Evolutionary conservation across 2,113 vertebrate species (phyloP).

Genomic region (Phalacrocorax pelagicus): DNA sequence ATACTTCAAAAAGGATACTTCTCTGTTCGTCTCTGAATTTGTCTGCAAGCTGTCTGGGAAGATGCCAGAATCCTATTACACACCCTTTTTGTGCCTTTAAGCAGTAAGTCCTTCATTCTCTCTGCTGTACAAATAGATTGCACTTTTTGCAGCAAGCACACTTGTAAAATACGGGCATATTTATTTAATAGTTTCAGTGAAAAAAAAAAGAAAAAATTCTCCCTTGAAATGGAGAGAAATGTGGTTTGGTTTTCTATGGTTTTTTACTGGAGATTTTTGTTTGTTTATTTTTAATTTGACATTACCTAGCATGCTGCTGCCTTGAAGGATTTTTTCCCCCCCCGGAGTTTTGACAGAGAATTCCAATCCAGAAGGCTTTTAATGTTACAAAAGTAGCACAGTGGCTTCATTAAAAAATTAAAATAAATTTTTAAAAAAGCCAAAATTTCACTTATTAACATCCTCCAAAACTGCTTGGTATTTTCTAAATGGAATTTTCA

Average conservation of each 20-base stretch:
- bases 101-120: conserved; percentile 63
- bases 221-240: background rate
- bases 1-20: conserved; percentile 56
- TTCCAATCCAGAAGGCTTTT: background rate
- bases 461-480: background rate
- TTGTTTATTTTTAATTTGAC: conserved; percentile 20
- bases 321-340: background rate
- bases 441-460: background rate
- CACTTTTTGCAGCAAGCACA: conserved; percentile 66
- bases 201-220: background rate
- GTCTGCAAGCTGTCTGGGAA: conserved; percentile 69
- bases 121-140: conserved; percentile 69
- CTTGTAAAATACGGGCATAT: conserved; percentile 59
- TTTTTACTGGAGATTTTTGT: background rate
- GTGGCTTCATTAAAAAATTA: background rate
- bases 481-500: conserved; percentile 23
- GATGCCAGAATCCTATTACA: conserved; percentile 70
- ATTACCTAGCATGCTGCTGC: background rate
- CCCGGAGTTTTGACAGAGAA: background rate
- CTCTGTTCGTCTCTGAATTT: conserved; percentile 65
- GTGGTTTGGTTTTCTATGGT: background rate
- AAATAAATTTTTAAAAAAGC: background rate
- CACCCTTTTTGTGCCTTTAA: conserved; percentile 69
- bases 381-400: background rate
- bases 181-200: conserved; percentile 52